These are phyloP conservation scores for Uria lomvia DNA, from an alignment of 2,113 vertebrate genomes.

Conservation along the genomic window DNA sequence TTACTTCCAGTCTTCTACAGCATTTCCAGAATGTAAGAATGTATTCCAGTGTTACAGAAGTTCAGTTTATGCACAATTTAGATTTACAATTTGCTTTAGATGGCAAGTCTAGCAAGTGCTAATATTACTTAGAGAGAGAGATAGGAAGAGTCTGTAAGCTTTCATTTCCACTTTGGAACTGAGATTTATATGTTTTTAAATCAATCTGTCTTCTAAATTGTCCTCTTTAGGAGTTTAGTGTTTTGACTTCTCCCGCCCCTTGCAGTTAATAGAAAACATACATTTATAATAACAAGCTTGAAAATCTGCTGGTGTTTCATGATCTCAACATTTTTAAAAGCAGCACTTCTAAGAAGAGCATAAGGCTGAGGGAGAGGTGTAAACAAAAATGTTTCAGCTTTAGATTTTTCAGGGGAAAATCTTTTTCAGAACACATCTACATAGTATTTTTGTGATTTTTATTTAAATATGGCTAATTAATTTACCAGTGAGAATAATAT, in stretches of 20 bases:
- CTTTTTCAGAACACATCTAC: neutral
- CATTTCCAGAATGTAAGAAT: neutral
- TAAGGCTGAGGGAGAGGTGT: neutral
- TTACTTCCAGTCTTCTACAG: neutral
- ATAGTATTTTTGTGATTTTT: neutral
- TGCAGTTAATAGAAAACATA: neutral
- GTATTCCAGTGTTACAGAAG: neutral
- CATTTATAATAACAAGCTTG: neutral
- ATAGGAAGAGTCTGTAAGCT: neutral
- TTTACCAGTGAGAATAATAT: neutral
- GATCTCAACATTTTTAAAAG: neutral
- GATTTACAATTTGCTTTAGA: neutral
- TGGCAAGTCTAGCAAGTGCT: neutral
- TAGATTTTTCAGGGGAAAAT: neutral
- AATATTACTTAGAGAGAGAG: neutral
- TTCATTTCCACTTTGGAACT: neutral
- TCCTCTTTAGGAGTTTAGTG: neutral
- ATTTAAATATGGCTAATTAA: neutral
- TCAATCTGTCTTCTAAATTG: neutral
- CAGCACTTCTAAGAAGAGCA: neutral
- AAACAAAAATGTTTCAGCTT: neutral
- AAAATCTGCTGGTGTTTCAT: neutral
- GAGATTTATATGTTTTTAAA: neutral
- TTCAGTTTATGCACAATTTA: neutral
- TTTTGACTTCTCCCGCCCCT: neutral